phyloP scores from a whole-genome alignment of 2,113 vertebrate species.

The Artemisiospiza belli region DNA sequence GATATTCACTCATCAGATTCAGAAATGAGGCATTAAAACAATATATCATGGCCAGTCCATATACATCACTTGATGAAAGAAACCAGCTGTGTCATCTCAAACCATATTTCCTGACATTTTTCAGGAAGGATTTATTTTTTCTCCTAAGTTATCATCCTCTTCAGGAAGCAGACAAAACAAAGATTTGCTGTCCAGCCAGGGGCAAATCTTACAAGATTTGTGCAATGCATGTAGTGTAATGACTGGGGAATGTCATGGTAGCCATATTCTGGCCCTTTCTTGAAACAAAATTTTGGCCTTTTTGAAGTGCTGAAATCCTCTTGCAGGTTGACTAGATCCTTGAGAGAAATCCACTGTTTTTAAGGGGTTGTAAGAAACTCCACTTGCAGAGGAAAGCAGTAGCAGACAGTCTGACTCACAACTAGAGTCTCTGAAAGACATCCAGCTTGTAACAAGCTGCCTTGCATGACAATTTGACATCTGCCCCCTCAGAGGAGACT shows the following conservation, averaged over 20 bases:
- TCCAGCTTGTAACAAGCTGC: neutral
- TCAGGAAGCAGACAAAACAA: constrained; percentile 35
- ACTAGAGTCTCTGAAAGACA: neutral
- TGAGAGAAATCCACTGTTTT: neutral
- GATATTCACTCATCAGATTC: neutral
- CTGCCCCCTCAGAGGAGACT: neutral
- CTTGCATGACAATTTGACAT: neutral
- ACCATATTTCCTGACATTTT: constrained; percentile 28
- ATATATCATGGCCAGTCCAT: neutral
- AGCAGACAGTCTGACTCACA: neutral
- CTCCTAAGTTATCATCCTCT: constrained; percentile 3
- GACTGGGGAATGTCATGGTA: neutral
- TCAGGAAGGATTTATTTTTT: neutral
- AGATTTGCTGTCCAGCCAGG: neutral
- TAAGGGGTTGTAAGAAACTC: neutral
- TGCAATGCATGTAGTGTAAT: neutral
- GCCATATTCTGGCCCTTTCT: neutral
- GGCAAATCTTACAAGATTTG: constrained; percentile 19
- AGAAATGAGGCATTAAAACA: neutral
- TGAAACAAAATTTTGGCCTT: neutral
- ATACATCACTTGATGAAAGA: neutral
- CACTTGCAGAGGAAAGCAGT: neutral
- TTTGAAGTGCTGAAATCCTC: neutral
- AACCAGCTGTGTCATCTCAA: neutral
- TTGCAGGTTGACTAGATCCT: neutral